Evolutionary conservation across 2,113 vertebrate genomes (phyloP), one percentile per base, ranked within the genome.

Genomic region (Uria aalge): DNA sequence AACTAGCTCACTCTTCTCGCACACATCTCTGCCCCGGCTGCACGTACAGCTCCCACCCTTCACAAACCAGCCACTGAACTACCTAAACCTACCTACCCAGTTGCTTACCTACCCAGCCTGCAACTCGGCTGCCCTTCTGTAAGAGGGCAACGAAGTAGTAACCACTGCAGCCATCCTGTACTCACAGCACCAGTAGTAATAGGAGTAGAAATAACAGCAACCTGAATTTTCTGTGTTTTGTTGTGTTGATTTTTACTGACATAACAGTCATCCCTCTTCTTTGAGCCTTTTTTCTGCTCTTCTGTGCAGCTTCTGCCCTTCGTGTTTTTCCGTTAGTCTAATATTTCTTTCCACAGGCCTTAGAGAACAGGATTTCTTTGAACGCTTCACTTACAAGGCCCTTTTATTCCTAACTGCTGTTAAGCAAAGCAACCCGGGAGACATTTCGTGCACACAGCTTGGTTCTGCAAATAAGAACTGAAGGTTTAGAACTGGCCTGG

Each of bases 331-430:
- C 53, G 1, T 27, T 71, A 86, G 60, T 63, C 48, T 62, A 52
- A 3, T 12, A 18, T 12, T 15, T 66, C 73, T 50, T 60, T 36
- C 72, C 24, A 34, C 13, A 77, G 41, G 17, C 21, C 59, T 92
- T 12, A 38, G 14, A 86, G 29, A 94, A 80, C 30, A 68, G 34
- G 66, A 75, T 68, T 60, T 34, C 43, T 94, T 38, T 17, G 21
- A 80, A 60, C 0, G 0, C 63, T 67, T 81, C 56, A 57, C 10
- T 93, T 43, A 8, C 0, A 0, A 84, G n/a, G 67, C 36, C 69
- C 23, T 63, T 83, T 63, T 40, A 24, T 64, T 88, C 43, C 52
- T 30, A 83, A 67, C 16, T 48, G 73, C 63, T 69, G 67, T 64
- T 72, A 84, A 78, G 43, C 38, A 56, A 80, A 77, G 59, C 16